These are phyloP conservation scores for Hylaea fasciaria DNA, from an alignment of 2,888 invertebrate species.

Conservation along the genomic window DNA sequence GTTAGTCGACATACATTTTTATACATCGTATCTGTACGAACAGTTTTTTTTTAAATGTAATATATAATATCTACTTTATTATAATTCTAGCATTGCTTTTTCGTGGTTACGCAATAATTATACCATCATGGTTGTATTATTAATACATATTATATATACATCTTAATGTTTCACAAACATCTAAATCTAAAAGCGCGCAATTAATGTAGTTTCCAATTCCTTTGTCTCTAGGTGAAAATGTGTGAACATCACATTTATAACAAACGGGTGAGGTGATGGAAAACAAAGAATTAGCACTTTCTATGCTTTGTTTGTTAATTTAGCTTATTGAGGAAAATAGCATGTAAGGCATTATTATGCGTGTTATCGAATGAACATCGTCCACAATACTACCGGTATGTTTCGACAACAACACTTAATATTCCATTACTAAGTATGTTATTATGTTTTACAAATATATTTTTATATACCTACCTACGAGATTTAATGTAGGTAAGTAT, in stretches of 20 bases:
- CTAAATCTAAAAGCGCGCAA: slow-evolving; percentile 5
- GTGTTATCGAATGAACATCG: slow-evolving; percentile 10
- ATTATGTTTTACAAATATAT: slow-evolving; percentile 6
- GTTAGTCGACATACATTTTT: slow-evolving; percentile 50
- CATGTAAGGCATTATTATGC: slow-evolving; percentile 6
- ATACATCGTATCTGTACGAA: no score
- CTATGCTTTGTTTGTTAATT: slow-evolving; percentile 40
- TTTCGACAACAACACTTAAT: slow-evolving; percentile 17
- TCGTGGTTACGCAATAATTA: no score
- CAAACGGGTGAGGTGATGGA: slow-evolving; percentile 46
- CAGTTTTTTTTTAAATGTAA: no score
- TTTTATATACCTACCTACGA: slow-evolving; percentile 13
- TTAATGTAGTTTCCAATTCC: slow-evolving; percentile 28
- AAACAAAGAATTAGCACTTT: slow-evolving; percentile 54
- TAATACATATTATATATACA: no score
- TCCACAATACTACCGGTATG: slow-evolving; percentile 18
- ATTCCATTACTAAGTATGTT: background rate
- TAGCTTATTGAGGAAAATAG: slow-evolving; percentile 40
- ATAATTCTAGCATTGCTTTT: no score
- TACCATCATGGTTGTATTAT: no score
- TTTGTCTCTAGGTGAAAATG: slow-evolving; percentile 56
- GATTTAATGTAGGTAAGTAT: slow-evolving; percentile 26
- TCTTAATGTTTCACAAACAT: no score
- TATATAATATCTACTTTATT: no score
- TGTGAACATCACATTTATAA: slow-evolving; percentile 50